These are phyloP conservation scores for Galerucella nymphaeae DNA, from an alignment of 2,888 invertebrate species.

Conservation along the genomic window DNA sequence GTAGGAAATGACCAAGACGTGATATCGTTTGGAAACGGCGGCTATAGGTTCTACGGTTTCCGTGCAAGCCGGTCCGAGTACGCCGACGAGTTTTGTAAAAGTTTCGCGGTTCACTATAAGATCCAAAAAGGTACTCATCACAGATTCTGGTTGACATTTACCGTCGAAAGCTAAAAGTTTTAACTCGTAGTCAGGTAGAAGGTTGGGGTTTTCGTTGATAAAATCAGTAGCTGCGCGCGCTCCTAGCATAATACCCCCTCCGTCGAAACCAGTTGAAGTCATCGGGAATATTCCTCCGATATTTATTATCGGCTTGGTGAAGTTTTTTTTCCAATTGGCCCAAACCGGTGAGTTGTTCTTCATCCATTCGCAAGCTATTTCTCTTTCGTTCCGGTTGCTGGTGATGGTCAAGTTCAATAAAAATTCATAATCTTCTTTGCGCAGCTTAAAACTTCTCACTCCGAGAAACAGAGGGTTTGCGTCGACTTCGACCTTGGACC, in stretches of 20 bases:
- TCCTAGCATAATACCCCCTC: conserved; percentile 71
- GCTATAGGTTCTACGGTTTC: conserved; percentile 85
- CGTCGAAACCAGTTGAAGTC: conserved; percentile 70
- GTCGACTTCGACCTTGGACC: conserved; percentile 68
- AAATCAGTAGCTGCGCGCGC: conserved; percentile 73
- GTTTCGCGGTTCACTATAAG: conserved; percentile 69
- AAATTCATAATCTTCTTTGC: conserved; percentile 66
- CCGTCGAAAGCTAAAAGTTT: conserved; percentile 72
- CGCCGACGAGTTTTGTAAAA: conserved; percentile 73
- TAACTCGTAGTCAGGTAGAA: conserved; percentile 68
- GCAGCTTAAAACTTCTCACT: conserved; percentile 67
- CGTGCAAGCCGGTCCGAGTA: conserved; percentile 83
- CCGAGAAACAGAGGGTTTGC: conserved; percentile 68
- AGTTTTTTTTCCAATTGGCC: conserved; percentile 63
- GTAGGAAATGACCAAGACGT: conserved; percentile 80
- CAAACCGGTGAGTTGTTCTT: conserved; percentile 64
- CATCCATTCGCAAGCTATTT: conserved; percentile 78
- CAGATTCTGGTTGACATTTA: conserved; percentile 77
- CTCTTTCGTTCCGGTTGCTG: conserved; percentile 52
- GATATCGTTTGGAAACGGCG: conserved; percentile 79
- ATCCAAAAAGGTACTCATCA: conserved; percentile 80
- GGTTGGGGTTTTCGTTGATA: conserved; percentile 69
- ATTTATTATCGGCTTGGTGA: conserved; percentile 63
- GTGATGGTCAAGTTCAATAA: conserved; percentile 50
- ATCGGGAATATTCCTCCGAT: conserved; percentile 81